These are phyloP conservation scores for Yponomeuta plumbellus DNA, from an alignment of 2,888 invertebrate species.

Conservation along the genomic window DNA sequence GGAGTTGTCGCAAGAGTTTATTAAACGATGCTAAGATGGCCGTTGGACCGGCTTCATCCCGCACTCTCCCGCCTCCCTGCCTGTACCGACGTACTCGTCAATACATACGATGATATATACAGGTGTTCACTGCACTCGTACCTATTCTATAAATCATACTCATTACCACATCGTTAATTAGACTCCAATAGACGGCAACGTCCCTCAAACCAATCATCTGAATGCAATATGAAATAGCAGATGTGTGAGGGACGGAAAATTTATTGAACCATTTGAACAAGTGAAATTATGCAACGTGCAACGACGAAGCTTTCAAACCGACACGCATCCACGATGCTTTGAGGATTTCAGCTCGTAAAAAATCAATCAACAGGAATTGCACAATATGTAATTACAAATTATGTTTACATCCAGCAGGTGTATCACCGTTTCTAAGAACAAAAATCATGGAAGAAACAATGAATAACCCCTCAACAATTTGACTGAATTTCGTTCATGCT, in stretches of 20 bases:
- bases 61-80: conserved; percentile 48
- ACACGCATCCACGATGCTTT: background rate
- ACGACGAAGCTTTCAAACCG: conserved; percentile 4
- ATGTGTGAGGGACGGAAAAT: background rate
- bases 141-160: background rate
- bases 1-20: conserved; percentile 69
- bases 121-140: background rate
- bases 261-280: background rate
- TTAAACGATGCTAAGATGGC: conserved; percentile 69
- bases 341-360: background rate
- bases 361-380: background rate
- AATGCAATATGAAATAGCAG: background rate
- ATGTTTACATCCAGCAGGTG: background rate
- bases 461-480: conserved; percentile 6
- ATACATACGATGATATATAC: conserved; percentile 20
- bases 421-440: background rate
- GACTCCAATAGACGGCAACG: background rate
- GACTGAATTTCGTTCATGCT: conserved; percentile 1
- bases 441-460: background rate
- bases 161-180: background rate
- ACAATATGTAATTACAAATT: background rate
- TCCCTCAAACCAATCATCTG: background rate
- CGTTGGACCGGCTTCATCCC: conserved; percentile 71
- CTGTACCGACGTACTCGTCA: conserved; percentile 38
- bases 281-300: conserved; percentile 11